A percentile compares a stretch with the other conserved stretches of the same genome.
Conservation (phyloP, 2,113 vertebrate species). For the Formicarius rufipectus region DNA sequence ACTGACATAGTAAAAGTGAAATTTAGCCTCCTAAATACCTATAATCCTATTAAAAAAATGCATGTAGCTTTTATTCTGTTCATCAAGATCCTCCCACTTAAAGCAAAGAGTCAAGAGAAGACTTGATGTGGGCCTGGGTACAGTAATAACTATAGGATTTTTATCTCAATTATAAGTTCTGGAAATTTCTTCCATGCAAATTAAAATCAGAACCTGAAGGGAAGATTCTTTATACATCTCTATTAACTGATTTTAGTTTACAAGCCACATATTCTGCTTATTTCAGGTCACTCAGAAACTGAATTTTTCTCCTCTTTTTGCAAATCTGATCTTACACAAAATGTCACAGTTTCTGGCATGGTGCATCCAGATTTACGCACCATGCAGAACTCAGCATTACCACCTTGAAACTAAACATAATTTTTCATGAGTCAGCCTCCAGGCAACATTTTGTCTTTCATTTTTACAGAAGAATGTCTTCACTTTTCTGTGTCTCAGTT, state of each 20-base stretch:
- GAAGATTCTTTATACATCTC: neutral
- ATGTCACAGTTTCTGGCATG: neutral
- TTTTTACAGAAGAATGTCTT: conserved; percentile 28
- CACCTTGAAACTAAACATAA: neutral
- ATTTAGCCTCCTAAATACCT: neutral
- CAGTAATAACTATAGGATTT: neutral
- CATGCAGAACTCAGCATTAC: neutral
- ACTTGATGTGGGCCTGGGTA: neutral
- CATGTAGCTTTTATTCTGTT: neutral
- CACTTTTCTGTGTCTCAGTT: neutral
- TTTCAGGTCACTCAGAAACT: neutral
- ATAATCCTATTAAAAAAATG: neutral
- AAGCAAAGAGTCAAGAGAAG: neutral
- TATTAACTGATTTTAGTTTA: neutral
- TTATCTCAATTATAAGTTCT: neutral
- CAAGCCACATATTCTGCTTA: neutral
- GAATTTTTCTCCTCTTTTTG: neutral
- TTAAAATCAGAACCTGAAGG: neutral
- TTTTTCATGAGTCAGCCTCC: conserved; percentile 5
- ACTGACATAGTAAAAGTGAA: neutral
- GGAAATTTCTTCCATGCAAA: neutral
- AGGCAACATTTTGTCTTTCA: conserved; percentile 28
- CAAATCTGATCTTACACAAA: neutral
- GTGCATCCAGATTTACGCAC: conserved; percentile 1
- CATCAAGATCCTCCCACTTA: neutral